Evolutionary conservation across 1,140 invertebrate genomes (phyloP).

Genomic region (Araneus ventricosus): DNA sequence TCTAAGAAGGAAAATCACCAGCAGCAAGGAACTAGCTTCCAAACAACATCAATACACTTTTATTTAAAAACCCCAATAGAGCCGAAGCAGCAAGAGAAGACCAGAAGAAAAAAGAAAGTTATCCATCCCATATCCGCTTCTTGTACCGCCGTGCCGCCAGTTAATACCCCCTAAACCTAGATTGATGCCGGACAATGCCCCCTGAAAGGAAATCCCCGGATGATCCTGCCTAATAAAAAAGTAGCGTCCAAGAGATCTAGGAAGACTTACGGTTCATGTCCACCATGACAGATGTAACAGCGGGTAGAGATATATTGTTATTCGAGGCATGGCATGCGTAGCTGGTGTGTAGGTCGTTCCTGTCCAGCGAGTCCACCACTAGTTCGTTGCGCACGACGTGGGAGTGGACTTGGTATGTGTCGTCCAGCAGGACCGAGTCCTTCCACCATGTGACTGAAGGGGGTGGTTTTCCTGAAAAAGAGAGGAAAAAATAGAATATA

Average conservation of each 20-base stretch:
- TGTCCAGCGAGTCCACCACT: conserved; percentile 86
- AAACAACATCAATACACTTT: no score
- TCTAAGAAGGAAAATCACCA: no score
- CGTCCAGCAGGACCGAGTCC: conserved; percentile 90
- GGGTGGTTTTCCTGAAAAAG: conserved; percentile 85
- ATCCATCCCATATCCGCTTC: not conserved
- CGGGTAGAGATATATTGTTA: conserved; percentile 77
- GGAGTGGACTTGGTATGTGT: conserved; percentile 86
- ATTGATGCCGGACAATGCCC: not conserved
- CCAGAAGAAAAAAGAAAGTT: not conserved
- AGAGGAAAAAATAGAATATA: not conserved
- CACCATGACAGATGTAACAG: conserved; percentile 76
- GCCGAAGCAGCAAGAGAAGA: not conserved
- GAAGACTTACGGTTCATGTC: conserved; percentile 77
- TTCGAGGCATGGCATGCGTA: conserved; percentile 86
- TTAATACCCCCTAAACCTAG: conserved; percentile 2
- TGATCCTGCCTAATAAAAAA: conserved; percentile 25
- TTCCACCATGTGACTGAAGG: conserved; percentile 91
- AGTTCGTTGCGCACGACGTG: conserved; percentile 88
- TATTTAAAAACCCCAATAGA: not conserved
- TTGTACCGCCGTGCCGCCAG: not conserved
- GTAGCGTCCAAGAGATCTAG: not conserved
- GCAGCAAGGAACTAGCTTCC: no score
- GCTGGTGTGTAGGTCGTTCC: conserved; percentile 88
- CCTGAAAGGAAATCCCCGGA: not conserved